Percentiles rank a stretch among this genome's conserved stretches.
phyloP scores from a whole-genome alignment of 2,888 invertebrate species.

The Drosophila mulleri region DNA sequence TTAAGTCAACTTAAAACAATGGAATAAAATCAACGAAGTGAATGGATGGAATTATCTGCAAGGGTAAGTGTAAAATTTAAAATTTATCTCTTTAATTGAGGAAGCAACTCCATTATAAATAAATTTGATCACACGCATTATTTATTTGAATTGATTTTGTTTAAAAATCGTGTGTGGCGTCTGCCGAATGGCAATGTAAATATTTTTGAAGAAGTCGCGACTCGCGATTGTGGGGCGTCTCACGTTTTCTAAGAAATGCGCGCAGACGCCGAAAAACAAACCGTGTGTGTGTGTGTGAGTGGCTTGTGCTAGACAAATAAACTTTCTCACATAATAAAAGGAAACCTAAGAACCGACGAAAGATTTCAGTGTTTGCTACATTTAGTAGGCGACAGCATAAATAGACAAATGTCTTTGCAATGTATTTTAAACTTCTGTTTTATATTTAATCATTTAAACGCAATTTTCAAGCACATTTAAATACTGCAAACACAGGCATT shows the following conservation, averaged over 20 bases:
- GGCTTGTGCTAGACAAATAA: not conserved
- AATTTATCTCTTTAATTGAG: no score
- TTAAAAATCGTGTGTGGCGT: not conserved
- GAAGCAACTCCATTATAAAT: not conserved
- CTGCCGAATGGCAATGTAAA: constrained; percentile 8
- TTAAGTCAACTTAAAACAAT: no score
- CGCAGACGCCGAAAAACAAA: constrained; percentile 18
- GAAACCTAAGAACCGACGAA: not conserved
- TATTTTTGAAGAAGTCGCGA: constrained; percentile 1
- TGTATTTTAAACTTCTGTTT: not conserved
- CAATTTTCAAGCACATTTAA: no score
- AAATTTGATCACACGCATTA: not conserved
- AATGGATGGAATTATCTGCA: not conserved
- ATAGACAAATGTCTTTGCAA: not conserved
- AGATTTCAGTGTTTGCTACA: not conserved
- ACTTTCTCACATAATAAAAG: not conserved
- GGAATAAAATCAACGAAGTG: accelerated
- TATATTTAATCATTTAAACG: no score
- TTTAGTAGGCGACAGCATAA: not conserved
- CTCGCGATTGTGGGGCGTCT: not conserved
- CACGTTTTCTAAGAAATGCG: constrained; percentile 22
- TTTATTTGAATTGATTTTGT: constrained; percentile 6
- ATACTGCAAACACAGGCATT: no score
- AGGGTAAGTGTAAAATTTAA: not conserved
- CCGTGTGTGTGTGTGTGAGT: not conserved